Percentiles rank a stretch among this genome's conserved stretches.
Conservation (phyloP, 1,140 invertebrate genomes). For the Hormaphis cornu region DNA sequence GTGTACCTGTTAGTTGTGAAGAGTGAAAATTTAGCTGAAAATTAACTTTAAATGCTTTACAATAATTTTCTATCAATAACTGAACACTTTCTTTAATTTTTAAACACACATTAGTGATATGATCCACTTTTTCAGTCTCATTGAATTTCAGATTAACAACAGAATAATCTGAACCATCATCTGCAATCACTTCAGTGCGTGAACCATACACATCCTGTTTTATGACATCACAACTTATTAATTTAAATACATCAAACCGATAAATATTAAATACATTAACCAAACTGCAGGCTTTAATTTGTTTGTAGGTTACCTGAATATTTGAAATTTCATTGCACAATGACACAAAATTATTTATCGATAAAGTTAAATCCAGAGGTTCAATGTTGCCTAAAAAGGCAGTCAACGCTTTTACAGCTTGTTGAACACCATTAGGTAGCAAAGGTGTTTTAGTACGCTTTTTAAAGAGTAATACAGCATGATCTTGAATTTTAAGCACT, state of each 20-base stretch:
- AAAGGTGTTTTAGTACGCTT: conserved; percentile 45
- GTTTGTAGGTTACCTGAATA: conserved; percentile 31
- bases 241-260: not conserved
- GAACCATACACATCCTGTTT: conserved; percentile 35
- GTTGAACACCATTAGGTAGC: conserved; percentile 58
- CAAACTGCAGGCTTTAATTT: too few relatives aligned
- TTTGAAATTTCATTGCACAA: conserved; percentile 46
- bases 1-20: conserved; percentile 26
- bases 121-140: conserved; percentile 40
- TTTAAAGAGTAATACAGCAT: conserved; percentile 38
- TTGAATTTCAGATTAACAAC: conserved; percentile 46
- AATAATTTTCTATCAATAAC: conserved; percentile 68
- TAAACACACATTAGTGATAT: conserved; percentile 54
- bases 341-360: conserved; percentile 59
- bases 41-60: conserved; percentile 72
- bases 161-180: conserved; percentile 51
- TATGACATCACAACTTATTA: not conserved
- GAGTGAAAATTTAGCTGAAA: conserved; percentile 50
- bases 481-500: conserved; percentile 55
- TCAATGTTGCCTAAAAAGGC: conserved; percentile 77
- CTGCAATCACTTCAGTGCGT: conserved; percentile 43
- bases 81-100: conserved; percentile 62
- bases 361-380: conserved; percentile 69
- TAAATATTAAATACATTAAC: not conserved
- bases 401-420: conserved; percentile 87